Evolutionary conservation across 2,888 invertebrate species (phyloP).

Genomic region (Harpalus rufipes): DNA sequence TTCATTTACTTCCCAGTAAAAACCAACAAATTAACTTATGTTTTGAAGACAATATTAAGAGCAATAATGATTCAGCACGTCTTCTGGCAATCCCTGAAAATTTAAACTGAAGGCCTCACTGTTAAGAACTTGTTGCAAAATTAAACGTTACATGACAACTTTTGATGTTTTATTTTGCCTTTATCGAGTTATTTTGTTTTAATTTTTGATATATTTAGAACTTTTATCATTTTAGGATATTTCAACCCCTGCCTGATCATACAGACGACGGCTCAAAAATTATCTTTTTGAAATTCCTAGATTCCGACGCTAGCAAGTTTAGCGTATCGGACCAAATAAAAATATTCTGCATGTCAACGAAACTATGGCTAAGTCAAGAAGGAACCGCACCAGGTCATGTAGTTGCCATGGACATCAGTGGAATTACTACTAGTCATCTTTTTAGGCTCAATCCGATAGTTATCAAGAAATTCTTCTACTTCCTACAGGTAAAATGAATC

Average conservation of each 20-base stretch:
- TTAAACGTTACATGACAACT: no score
- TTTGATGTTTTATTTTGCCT: no score
- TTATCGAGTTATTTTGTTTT: no score
- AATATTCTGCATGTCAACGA: slow-evolving; percentile 73
- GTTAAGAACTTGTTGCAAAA: no score
- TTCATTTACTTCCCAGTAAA: no score
- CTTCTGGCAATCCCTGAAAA: no score
- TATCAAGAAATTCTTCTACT: slow-evolving; percentile 84
- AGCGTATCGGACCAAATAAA: slow-evolving; percentile 73
- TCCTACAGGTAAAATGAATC: slow-evolving; percentile 84
- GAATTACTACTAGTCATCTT: slow-evolving; percentile 82
- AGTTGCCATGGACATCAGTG: slow-evolving; percentile 83
- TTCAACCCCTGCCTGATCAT: slow-evolving; percentile 71
- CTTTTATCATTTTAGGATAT: slow-evolving; percentile 73
- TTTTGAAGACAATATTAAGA: no score
- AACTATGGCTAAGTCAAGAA: slow-evolving; percentile 78
- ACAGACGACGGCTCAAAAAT: slow-evolving; percentile 74
- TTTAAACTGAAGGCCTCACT: no score
- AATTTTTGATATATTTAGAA: no score
- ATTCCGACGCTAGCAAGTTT: slow-evolving; percentile 73
- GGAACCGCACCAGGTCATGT: slow-evolving; percentile 81
- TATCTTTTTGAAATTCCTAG: slow-evolving; percentile 72
- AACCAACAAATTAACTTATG: no score
- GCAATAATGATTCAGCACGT: no score
- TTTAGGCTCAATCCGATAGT: slow-evolving; percentile 82